Evolutionary conservation across 37 sponge, comb jelly and placozoan species (phyloP).

Genomic region (Halisarca cf. caerulea): DNA sequence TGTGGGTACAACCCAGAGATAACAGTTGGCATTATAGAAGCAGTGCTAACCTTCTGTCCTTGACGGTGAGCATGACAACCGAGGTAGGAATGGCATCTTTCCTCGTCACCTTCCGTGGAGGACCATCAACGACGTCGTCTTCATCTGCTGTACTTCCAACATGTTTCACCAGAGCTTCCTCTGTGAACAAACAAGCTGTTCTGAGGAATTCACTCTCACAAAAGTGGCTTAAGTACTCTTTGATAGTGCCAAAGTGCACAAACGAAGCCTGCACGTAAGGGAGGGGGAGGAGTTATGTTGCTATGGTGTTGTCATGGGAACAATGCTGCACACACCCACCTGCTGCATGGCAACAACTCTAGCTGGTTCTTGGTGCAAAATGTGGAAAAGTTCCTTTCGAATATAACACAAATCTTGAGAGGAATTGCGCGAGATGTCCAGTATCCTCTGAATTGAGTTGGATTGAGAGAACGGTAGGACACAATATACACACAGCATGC

Average conservation of each 20-base stretch:
- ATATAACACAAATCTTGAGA: not conserved
- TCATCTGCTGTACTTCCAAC: not conserved
- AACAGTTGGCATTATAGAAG: too few species aligned
- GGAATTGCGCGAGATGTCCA: not conserved
- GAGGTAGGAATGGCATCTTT: too few species aligned
- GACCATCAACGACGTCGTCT: not conserved
- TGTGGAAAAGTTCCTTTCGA: constrained; percentile 41
- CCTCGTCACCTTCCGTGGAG: too few species aligned
- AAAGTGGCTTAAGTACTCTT: constrained; percentile 59
- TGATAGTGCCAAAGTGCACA: constrained; percentile 61
- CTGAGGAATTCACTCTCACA: constrained; percentile 34
- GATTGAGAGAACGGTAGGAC: too few species aligned
- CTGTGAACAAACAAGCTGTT: constrained; percentile 21
- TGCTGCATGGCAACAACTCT: constrained; percentile 54
- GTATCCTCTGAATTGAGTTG: not conserved
- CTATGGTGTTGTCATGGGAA: not conserved
- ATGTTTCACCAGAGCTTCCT: constrained; percentile 29
- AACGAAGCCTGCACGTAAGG: constrained; percentile 45
- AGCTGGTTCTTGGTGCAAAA: constrained; percentile 38
- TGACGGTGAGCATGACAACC: too few species aligned
- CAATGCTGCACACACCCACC: constrained; percentile 21
- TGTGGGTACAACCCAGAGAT: too few species aligned
- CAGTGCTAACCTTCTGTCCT: too few species aligned
- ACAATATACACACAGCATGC: too few species aligned
- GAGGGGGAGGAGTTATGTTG: not conserved